phyloP scores from a whole-genome alignment of 2,888 invertebrate species.

The Papilio demoleus region DNA sequence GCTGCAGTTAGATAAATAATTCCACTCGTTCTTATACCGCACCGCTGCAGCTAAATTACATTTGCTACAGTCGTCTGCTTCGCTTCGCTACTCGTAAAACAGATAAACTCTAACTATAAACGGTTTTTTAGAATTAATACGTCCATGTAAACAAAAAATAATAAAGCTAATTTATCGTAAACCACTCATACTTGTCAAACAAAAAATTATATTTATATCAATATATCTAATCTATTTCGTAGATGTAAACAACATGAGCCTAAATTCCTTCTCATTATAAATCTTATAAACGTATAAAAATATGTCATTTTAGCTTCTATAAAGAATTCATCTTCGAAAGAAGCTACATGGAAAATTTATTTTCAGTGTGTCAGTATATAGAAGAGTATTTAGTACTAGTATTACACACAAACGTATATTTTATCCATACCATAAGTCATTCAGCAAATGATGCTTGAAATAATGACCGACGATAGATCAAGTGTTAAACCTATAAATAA shows the following conservation, averaged over 20 bases:
- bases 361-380: no score
- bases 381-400: no score
- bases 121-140: background rate
- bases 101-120: slow-evolving; percentile 22
- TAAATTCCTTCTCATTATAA: background rate
- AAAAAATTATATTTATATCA: background rate
- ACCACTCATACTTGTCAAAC: background rate
- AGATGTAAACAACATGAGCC: background rate
- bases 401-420: background rate
- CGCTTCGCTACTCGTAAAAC: slow-evolving; percentile 37
- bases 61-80: slow-evolving; percentile 61
- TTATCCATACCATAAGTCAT: background rate
- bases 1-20: slow-evolving; percentile 66
- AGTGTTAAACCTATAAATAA: slow-evolving; percentile 15
- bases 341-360: no score
- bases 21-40: slow-evolving; percentile 68
- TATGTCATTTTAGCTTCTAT: no score
- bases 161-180: background rate
- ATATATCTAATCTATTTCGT: background rate
- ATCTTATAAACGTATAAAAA: no score
- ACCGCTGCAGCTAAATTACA: slow-evolving; percentile 67
- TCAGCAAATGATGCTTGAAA: slow-evolving; percentile 13
- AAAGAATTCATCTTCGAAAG: no score
- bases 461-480: slow-evolving; percentile 24
- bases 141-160: background rate